These are phyloP conservation scores for Callimorpha dominula DNA, from an alignment of 2,888 invertebrate species.

Conservation along the genomic window DNA sequence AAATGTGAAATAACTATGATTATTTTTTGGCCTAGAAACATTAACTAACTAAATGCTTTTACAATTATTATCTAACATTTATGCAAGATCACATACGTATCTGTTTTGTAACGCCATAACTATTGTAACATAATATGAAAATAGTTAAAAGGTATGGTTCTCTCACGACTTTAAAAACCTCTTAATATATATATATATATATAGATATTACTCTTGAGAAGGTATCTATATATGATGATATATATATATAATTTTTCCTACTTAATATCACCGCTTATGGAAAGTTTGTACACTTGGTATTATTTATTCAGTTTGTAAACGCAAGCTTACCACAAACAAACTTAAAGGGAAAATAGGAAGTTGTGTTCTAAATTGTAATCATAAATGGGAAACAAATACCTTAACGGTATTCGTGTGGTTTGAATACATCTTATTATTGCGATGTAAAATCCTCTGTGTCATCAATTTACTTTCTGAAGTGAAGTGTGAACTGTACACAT, in stretches of 20 bases:
- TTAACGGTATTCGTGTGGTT: constrained; percentile 4
- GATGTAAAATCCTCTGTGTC: background rate
- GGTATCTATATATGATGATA: no score
- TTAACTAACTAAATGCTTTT: background rate
- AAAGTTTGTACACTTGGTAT: constrained; percentile 1
- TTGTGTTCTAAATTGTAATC: constrained; percentile 8
- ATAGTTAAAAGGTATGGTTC: no score
- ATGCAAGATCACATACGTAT: background rate
- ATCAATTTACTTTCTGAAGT: no score
- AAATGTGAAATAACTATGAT: no score
- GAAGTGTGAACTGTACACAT: no score
- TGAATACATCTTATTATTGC: background rate
- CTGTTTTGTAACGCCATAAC: background rate
- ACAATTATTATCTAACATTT: background rate
- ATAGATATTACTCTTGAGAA: no score
- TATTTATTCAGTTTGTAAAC: background rate
- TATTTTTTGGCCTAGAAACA: background rate
- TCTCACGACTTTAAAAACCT: no score
- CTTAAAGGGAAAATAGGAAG: constrained; percentile 49
- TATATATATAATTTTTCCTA: constrained; percentile 4
- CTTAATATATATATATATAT: no score
- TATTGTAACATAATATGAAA: background rate
- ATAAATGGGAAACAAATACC: background rate
- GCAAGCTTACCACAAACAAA: constrained; percentile 51
- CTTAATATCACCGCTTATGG: constrained; percentile 21